phyloP scores from a whole-genome alignment of 1,140 invertebrate species.

The Brachionus calyciflorus region DNA sequence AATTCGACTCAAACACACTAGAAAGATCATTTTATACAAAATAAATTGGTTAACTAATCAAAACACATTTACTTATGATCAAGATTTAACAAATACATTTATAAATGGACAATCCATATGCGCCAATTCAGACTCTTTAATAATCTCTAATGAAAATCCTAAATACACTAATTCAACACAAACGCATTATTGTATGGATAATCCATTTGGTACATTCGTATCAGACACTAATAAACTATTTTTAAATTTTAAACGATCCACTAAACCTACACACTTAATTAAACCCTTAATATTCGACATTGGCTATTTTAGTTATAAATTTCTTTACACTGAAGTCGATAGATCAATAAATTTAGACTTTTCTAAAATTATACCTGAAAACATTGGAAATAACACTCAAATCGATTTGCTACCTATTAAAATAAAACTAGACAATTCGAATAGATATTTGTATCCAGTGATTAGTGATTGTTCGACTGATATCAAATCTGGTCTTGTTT shows the following conservation, averaged over 20 bases:
- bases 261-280: conserved; percentile 4
- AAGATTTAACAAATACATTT: background rate
- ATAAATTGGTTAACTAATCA: conserved; percentile 7
- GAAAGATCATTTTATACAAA: conserved; percentile 13
- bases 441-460: conserved; percentile 8
- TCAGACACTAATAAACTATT: conserved; percentile 12
- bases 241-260: conserved; percentile 14
- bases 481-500: conserved; percentile 4
- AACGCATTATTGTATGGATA: conserved; percentile 33
- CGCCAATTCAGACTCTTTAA: background rate
- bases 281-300: conserved; percentile 25
- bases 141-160: conserved; percentile 25
- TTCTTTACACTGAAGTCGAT: conserved; percentile 24
- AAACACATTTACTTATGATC: background rate
- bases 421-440: background rate
- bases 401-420: conserved; percentile 10
- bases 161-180: background rate
- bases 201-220: conserved; percentile 12
- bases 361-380: conserved; percentile 17
- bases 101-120: background rate
- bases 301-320: conserved; percentile 42
- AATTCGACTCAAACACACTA: background rate
- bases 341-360: conserved; percentile 11
- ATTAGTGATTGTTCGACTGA: conserved; percentile 31
- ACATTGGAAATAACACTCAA: background rate